Base-by-base conservation (phyloP, 2,113 vertebrate species). In the Cryptotis parvus region DNA sequence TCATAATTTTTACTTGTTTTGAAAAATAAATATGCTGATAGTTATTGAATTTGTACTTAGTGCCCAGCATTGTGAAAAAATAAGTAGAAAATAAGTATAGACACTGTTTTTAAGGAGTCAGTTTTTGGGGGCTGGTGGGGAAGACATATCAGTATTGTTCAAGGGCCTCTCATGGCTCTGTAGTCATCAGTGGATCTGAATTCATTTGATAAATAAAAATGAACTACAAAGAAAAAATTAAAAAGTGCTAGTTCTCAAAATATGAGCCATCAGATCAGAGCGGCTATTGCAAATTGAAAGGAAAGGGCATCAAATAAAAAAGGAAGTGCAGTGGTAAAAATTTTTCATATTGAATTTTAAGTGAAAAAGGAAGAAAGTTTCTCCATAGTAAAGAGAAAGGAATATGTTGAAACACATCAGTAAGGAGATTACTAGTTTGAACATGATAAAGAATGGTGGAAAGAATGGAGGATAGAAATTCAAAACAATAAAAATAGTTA, bases 291-390 rank as follows among this genome's bases (percentile, higher is more conserved):
- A 35, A 69, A 82, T 89, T 49, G 43, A 4, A 33, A 61, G 76
- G 33, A 68, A 68, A 92, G 37, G 66, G 24, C 26, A 37, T 52
- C 41, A 66, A 27, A 73, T 16, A 14, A 45, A 6, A 14, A 55
- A 8, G 20, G 18, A n/a, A 69, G 0, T 27, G 6, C 45, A 77
- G 9, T 15, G 29, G 33, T 26, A 45, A 55, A 72, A 74, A 65
- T 27, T 73, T 91, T 91, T 52, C 68, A 6, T 52, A 58, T 15
- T 49, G 61, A 88, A 24, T 69, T 26, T 37, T 78, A 39, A 16
- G 14, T 75, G 49, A 37, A 80, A 84, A 89, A 88, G 33, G 41
- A 90, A 33, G n/a, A 75, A 68, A 58, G n/a, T 20, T 35, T 76
- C 33, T 68, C 73, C 31, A 18, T 5, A 29, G 41, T 10, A 41